phyloP scores from a whole-genome alignment of 2,797 vertebrate genomes.

The Onychomys torridus region DNA sequence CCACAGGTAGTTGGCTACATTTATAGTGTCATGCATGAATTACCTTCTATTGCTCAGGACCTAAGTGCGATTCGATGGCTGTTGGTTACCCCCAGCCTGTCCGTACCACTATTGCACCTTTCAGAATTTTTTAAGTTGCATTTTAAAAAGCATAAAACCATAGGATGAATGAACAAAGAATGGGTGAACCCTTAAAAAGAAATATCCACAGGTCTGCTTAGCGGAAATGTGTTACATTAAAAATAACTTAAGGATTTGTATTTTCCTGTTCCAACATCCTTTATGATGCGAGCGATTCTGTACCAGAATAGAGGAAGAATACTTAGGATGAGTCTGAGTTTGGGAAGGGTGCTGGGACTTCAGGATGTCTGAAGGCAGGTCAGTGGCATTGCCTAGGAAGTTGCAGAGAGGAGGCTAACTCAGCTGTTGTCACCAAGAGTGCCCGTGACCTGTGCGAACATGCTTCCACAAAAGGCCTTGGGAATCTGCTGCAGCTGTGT shows the following conservation, averaged over 20 bases:
- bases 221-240: conserved; percentile 16
- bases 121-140: neutral
- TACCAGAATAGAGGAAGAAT: neutral
- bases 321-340: neutral
- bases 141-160: neutral
- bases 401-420: neutral
- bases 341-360: neutral
- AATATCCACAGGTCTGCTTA: neutral
- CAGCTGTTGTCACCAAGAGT: neutral
- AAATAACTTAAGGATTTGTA: neutral
- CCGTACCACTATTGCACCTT: neutral
- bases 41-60: neutral
- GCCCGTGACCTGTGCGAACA: neutral
- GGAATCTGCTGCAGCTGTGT: neutral
- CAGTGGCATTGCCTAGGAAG: neutral
- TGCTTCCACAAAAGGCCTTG: neutral
- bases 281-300: neutral
- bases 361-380: neutral
- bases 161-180: neutral
- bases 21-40: neutral
- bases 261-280: neutral
- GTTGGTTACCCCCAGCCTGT: neutral
- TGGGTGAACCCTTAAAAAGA: neutral
- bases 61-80: neutral
- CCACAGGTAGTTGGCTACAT: neutral